Evolutionary conservation across 2,888 invertebrate species (phyloP).

Genomic region (Byasa hedistus): DNA sequence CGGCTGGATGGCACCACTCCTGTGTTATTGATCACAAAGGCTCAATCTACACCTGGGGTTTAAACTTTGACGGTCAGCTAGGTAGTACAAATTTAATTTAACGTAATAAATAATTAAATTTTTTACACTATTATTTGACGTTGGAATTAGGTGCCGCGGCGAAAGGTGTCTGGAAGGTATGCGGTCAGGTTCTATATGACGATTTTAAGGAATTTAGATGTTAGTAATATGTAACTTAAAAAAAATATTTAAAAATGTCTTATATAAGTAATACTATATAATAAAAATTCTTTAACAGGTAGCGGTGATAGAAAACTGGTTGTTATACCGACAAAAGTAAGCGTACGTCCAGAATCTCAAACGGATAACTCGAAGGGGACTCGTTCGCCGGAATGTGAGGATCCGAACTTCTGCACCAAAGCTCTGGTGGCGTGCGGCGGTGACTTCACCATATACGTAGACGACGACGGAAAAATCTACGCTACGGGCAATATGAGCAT

Average conservation of each 20-base stretch:
- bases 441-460: constrained; percentile 87
- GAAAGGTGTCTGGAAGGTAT: too few species aligned
- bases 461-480: constrained; percentile 83
- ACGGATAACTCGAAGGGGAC: constrained; percentile 47
- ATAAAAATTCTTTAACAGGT: constrained; percentile 43
- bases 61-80: constrained; percentile 94
- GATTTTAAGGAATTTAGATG: too few species aligned
- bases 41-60: constrained; percentile 90
- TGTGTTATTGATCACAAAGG: constrained; percentile 86
- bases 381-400: constrained; percentile 49
- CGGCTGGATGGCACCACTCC: constrained; percentile 92
- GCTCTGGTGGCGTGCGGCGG: constrained; percentile 84
- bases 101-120: neutral
- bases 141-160: too few species aligned
- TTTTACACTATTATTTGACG: too few species aligned
- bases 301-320: constrained; percentile 83
- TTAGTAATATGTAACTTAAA: too few species aligned
- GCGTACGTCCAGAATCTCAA: constrained; percentile 42
- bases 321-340: constrained; percentile 77
- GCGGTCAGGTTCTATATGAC: too few species aligned
- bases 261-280: neutral
- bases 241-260: too few species aligned
- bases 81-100: constrained; percentile 64
- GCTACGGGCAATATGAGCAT: constrained; percentile 86
- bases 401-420: constrained; percentile 46